Conservation (phyloP, 2,888 invertebrate genomes). For the Agrochola litura region DNA sequence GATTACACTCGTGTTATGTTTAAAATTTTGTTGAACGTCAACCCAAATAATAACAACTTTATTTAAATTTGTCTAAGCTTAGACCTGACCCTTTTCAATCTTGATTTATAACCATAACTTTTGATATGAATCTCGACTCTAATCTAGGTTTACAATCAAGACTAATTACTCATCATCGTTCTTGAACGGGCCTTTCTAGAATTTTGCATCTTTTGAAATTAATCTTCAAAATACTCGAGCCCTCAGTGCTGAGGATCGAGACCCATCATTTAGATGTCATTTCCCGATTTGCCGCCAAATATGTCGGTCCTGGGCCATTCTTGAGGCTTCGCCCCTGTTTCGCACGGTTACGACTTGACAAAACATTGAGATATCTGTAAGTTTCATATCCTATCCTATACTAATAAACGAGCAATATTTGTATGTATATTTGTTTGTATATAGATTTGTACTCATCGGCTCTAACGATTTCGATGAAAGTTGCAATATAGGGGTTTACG, state of each 20-base stretch:
- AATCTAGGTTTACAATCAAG: slow-evolving; percentile 7
- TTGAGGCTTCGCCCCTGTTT: not conserved
- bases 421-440: no score
- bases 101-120: slow-evolving; percentile 11
- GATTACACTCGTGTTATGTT: not conserved
- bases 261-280: not conserved
- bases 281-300: not conserved
- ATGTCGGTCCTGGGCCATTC: no score
- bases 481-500: no score
- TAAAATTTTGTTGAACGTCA: not conserved
- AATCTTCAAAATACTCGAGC: not conserved
- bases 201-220: not conserved
- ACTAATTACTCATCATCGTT: not conserved
- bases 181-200: not conserved
- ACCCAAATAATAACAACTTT: not conserved
- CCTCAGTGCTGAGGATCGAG: not conserved
- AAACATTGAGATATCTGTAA: not conserved
- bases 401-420: no score
- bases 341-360: not conserved
- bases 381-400: not conserved
- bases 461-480: no score
- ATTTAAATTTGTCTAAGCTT: not conserved
- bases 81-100: not conserved
- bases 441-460: no score
- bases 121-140: not conserved